Evolutionary conservation across 2,888 invertebrate species (phyloP), one percentile per base, ranked within the genome.

Genomic region (Dicycla oo): DNA sequence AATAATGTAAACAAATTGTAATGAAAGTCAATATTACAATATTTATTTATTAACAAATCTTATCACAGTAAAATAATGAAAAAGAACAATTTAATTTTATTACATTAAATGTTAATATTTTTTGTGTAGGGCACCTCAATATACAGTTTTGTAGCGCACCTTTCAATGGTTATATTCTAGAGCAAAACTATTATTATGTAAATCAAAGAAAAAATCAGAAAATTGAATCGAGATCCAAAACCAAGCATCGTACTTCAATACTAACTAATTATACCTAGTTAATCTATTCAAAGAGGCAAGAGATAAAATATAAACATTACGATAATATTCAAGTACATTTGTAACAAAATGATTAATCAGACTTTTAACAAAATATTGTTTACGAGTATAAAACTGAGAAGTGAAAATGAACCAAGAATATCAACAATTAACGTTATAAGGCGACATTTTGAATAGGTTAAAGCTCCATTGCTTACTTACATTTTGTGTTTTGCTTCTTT

Each of bases 151-250:
- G 30, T 34, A 34, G 69, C 23, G 20, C 38, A 54, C 10, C 3
- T 23, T 5, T 23, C 49, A 30, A 23, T 3, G 3, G n/a, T 6
- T 49, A 40, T 68, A 5, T 67, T 61, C 13, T 6, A 26, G 3
- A 40, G 38, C n/a, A 13, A 18, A 51, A 7, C 11, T 56, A 18
- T 30, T 51, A 30, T n/a, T 34, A 58, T 20, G 4, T 20, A 40
- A 26, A 67, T 63, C 7, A 1, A 26, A 49, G 15, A 13, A 1
- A 26, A 49, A 11, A 13, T 34, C 8, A 23, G 43, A 8, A 38
- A 7, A n/a, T 49, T 45, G 38, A 54, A 70, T 47, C 56, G 26
- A 72, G 38, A 56, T 47, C 4, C 13, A n/a, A 38, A 43, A 47
- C 23, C 23, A 30, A 56, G 20, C 72, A 71, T 47, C 3, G 6